Evolutionary conservation across 2,113 vertebrate genomes (phyloP), one percentile per base, ranked within the genome.

Genomic region (Suncus etruscus): DNA sequence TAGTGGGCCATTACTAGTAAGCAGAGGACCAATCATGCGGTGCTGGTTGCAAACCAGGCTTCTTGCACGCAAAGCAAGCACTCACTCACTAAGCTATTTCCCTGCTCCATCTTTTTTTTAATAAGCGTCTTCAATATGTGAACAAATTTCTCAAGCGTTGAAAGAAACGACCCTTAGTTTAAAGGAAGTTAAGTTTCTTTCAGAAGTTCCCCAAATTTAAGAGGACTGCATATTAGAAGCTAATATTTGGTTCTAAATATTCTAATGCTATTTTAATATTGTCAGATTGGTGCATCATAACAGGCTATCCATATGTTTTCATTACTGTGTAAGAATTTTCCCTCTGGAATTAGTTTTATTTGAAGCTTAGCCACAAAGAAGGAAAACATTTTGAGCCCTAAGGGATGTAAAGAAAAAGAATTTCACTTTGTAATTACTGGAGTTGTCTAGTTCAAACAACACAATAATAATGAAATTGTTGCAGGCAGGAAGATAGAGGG

Each of bases 351-450:
- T 45, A 12, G 29, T 32, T 76, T 86, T 63, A 81, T 76, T 76
- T 77, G 61, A 89, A 89, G 82, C 72, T 89, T 72, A 54, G 66
- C 45, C 27, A n/a, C 69, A 29, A 66, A 76, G 3, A 31, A 31
- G 74, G 24, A 65, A 65, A 65, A 82, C 32, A 20, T 86, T 91
- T 86, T 32, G 3, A 18, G 16, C 12, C 54, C 54, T 58, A 63
- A 47, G 68, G 39, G 24, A 11, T 10, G 6, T 22, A 85, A 45
- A 25, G 31, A 54, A 92, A 50, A 82, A 69, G 15, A 89, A 31
- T 72, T 87, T 86, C 47, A 32, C 76, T 86, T 92, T 82, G 24
- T 89, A n/a, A 89, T 69, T 83, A 83, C 24, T 82, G 50, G 18
- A 72, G 47, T 83, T 79, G 24, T 75, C 45, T 89, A 79, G 45